Conservation (phyloP, 1,140 invertebrate genomes). For the Lepidostoma basale region DNA sequence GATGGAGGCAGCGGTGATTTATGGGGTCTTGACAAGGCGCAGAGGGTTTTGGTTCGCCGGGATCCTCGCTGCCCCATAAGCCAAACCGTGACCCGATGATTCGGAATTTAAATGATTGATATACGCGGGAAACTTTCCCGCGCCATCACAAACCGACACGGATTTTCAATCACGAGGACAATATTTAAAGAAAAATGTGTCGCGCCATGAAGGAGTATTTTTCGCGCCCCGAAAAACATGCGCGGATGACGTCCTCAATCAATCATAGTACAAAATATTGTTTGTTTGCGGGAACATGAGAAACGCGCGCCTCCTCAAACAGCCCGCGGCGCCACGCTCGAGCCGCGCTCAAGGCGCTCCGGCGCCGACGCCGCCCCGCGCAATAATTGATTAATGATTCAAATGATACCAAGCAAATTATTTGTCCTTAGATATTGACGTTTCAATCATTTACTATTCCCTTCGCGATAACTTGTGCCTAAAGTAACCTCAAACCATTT, state of each 20-base stretch:
- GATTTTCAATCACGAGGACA: constrained; percentile 26
- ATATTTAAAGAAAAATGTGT: constrained; percentile 26
- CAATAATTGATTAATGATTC: too few relatives aligned
- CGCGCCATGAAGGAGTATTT: background rate
- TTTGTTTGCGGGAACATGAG: constrained; percentile 4
- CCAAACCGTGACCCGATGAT: constrained; percentile 25
- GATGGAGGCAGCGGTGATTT: constrained; percentile 8
- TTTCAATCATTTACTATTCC: too few relatives aligned
- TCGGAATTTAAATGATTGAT: constrained; percentile 31
- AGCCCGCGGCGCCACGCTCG: too few relatives aligned
- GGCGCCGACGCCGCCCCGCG: too few relatives aligned
- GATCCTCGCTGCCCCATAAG: background rate
- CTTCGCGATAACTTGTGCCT: too few relatives aligned
- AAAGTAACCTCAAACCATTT: too few relatives aligned
- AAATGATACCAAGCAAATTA: too few relatives aligned
- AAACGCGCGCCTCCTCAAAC: background rate
- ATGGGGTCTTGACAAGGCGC: constrained; percentile 21
- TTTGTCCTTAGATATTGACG: too few relatives aligned
- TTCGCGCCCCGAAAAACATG: background rate
- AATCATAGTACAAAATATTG: background rate
- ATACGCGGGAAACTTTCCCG: constrained; percentile 14
- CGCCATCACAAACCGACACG: constrained; percentile 8
- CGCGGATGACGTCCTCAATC: background rate
- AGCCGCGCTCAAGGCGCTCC: too few relatives aligned
- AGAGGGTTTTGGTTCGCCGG: background rate